phyloP scores from a whole-genome alignment of 2,797 vertebrate genomes.

The Stomatorhinus walkeri region DNA sequence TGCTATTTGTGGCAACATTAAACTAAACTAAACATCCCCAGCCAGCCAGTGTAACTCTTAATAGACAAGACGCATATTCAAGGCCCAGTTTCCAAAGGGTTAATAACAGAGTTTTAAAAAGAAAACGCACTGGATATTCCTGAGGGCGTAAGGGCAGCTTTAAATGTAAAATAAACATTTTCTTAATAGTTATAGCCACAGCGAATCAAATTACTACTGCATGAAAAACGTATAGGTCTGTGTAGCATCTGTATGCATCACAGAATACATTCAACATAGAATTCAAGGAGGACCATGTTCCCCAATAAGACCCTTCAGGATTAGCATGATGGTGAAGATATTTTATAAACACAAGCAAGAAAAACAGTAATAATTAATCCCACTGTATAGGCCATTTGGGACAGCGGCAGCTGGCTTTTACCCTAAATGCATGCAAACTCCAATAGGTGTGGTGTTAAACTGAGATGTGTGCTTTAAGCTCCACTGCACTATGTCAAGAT shows the following conservation, averaged over 20 bases:
- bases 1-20: background rate
- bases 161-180: conserved; percentile 2
- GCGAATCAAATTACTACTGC: background rate
- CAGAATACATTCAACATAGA: background rate
- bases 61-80: background rate
- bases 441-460: background rate
- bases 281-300: background rate
- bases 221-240: background rate
- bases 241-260: background rate
- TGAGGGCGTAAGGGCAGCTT: background rate
- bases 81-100: background rate
- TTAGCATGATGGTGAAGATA: background rate
- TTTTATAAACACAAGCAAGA: background rate
- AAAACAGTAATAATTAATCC: background rate
- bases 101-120: background rate
- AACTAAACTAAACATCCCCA: background rate
- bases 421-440: background rate
- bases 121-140: background rate
- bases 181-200: background rate
- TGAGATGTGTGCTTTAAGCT: background rate
- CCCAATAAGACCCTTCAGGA: background rate
- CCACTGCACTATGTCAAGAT: background rate
- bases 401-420: background rate
- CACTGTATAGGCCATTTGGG: background rate
- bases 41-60: background rate